Base-by-base conservation (phyloP, 2,113 vertebrate species). In the pig (Sus scrofa) region DNA sequence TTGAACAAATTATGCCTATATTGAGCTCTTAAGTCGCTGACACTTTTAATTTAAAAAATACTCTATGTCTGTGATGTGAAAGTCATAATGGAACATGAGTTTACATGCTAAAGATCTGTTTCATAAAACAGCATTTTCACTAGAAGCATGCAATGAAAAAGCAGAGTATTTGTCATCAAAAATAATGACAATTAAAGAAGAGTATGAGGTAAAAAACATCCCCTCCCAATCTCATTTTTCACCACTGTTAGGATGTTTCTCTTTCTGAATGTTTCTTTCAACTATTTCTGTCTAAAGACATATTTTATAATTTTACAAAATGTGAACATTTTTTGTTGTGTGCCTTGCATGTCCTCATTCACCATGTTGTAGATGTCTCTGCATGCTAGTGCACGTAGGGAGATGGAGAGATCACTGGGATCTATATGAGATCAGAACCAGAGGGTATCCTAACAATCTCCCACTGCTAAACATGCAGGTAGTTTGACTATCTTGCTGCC, bases 81-180 rank as follows among this genome's bases (percentile, higher is more conserved):
- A 96, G 86, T 95, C 95, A 84, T 96, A 97, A 92, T 74, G 89
- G 91, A 97, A 85, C 97, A 89, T 89, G 92, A 94, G 32, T 97
- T 95, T 96, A 73, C 77, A 98, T 97, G 96, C 93, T 98, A 96
- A 97, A 70, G 86, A 81, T 86, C 92, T 94, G 87, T 98, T 97
- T 95, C 97, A 89, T 91, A 98, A 98, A 92, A 91, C 11, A 96
- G 26, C 63, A 92, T 95, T 98, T 97, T 97, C 95, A 98, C 68
- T 94, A 96, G 88, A 92, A 88, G 62, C 58, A 91, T 50, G 94
- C 70, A 97, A 97, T 94, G 81, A 97, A 97, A 97, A 97, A 16
- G 0, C 90, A 98, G 87, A 94, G 86, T 94, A 56, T 96, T 98
- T 62, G 6, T 70, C 93, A 37, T 44, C 37, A n/a, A 71, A 91